Conservation (phyloP, 2,797 vertebrate species). For the Cuculus canorus region DNA sequence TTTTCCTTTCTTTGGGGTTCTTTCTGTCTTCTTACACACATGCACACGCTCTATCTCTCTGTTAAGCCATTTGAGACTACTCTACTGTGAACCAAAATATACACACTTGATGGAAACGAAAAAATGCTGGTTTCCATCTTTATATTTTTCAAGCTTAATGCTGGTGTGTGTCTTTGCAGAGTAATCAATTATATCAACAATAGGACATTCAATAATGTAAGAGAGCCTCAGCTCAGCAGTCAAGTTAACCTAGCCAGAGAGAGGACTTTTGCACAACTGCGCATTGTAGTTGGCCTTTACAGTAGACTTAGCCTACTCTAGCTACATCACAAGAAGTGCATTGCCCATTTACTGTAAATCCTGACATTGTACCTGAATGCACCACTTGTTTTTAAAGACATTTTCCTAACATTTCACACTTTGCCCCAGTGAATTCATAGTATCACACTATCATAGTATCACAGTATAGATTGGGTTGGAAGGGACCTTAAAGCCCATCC, state of each 20-base stretch:
- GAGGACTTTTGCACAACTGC: background rate
- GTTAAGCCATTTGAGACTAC: background rate
- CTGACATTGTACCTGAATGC: background rate
- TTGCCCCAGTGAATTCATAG: constrained; percentile 77
- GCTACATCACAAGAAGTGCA: background rate
- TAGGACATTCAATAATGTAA: background rate
- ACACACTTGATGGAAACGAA: background rate
- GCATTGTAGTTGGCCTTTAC: background rate
- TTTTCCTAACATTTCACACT: constrained; percentile 71
- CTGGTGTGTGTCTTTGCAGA: background rate
- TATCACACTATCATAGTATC: no score
- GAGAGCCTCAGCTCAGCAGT: background rate
- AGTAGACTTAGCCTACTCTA: background rate
- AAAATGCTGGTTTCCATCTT: background rate
- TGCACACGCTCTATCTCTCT: background rate
- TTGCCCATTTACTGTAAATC: background rate
- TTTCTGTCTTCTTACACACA: background rate
- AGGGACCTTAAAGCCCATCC: no score
- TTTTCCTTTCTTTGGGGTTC: background rate
- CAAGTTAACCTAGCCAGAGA: background rate
- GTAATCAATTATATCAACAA: constrained; percentile 29
- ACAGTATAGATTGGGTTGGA: no score
- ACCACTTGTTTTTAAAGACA: background rate
- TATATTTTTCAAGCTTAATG: background rate
- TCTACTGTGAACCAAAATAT: background rate